Conservation (phyloP, 1,140 invertebrate genomes). For the Plodia interpunctella region DNA sequence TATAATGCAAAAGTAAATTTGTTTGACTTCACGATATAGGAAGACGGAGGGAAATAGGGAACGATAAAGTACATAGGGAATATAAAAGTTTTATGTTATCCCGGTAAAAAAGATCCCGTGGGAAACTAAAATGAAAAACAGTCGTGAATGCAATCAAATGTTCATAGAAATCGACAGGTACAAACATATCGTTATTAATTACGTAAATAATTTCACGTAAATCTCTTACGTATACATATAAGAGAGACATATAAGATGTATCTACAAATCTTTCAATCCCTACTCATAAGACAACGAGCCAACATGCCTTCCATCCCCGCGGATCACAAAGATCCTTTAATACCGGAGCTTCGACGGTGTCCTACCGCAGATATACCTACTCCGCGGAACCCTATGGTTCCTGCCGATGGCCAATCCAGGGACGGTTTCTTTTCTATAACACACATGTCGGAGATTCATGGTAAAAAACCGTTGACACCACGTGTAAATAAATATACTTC, state of each 20-base stretch:
- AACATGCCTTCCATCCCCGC: constrained; percentile 82
- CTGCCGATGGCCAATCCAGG: constrained; percentile 79
- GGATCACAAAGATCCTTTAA: constrained; percentile 81
- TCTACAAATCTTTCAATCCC: neutral
- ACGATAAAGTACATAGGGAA: too few relatives aligned
- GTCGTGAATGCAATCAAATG: too few relatives aligned
- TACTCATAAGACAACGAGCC: neutral
- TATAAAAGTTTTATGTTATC: too few relatives aligned
- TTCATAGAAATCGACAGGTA: too few relatives aligned
- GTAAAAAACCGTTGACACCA: neutral
- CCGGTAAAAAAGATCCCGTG: too few relatives aligned
- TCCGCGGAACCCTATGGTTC: constrained; percentile 79
- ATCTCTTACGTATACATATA: too few relatives aligned
- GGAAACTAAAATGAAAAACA: too few relatives aligned
- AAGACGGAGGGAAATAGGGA: too few relatives aligned
- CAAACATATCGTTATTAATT: too few relatives aligned
- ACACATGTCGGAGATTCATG: neutral
- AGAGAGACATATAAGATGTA: neutral
- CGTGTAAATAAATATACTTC: neutral
- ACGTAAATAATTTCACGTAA: too few relatives aligned
- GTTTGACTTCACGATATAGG: too few relatives aligned
- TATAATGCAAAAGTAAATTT: too few relatives aligned
- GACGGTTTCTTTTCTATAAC: constrained; percentile 61
- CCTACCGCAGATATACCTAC: constrained; percentile 84
- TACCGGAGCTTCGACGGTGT: constrained; percentile 79